These are phyloP conservation scores for Drosophila varians DNA, from an alignment of 1,140 invertebrate genomes.

Conservation along the genomic window DNA sequence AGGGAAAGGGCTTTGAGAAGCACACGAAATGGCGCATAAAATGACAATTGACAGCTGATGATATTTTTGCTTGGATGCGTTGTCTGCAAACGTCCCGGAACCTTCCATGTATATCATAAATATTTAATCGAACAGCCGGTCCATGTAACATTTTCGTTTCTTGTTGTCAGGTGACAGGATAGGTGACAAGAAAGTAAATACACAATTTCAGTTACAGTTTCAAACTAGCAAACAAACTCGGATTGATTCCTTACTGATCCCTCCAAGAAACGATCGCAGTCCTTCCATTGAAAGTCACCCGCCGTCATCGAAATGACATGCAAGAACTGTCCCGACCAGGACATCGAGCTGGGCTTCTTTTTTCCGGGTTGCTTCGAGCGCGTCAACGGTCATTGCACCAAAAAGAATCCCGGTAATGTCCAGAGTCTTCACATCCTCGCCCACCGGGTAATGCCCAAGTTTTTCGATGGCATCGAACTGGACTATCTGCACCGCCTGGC, in stretches of 20 bases:
- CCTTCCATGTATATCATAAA: constrained; percentile 42
- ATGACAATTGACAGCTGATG: constrained; percentile 78
- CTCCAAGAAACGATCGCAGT: background rate
- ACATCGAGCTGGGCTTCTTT: constrained; percentile 19
- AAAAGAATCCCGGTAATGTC: constrained; percentile 77
- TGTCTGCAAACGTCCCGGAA: constrained; percentile 12
- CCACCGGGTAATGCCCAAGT: constrained; percentile 77
- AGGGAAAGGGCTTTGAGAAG: background rate
- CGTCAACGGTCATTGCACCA: constrained; percentile 38
- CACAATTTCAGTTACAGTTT: constrained; percentile 44
- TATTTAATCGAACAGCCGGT: constrained; percentile 52
- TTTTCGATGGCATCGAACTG: constrained; percentile 75
- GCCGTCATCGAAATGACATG: constrained; percentile 60
- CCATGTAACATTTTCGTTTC: constrained; percentile 69
- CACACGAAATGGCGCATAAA: constrained; percentile 73
- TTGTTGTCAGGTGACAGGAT: constrained; percentile 38
- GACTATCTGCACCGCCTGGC: constrained; percentile 70
- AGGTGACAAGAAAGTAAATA: constrained; percentile 29
- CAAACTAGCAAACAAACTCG: constrained; percentile 12
- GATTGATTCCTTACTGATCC: constrained; percentile 4
- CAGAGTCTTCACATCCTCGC: constrained; percentile 63
- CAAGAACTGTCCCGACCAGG: constrained; percentile 47
- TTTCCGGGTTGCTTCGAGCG: constrained; percentile 67
- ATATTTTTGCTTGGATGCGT: constrained; percentile 43
- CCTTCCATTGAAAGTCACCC: background rate